phyloP scores from a whole-genome alignment of 2,888 invertebrate genomes.

The Orchestes rusci region DNA sequence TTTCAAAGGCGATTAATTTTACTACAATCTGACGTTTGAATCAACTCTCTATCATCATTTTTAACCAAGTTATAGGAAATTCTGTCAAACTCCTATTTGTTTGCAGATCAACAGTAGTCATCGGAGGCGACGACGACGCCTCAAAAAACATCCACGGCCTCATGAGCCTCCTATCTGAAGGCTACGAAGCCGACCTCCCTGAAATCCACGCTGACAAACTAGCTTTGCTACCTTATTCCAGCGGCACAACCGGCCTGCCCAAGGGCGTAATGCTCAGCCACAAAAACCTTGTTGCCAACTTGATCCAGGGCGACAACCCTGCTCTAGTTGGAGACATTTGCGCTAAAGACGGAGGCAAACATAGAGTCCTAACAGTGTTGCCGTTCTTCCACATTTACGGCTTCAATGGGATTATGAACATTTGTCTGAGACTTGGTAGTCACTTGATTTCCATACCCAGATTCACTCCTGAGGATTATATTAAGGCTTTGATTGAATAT shows the following conservation, averaged over 20 bases:
- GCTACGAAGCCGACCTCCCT: slow-evolving; percentile 41
- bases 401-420: slow-evolving; percentile 60
- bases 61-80: too few relatives aligned
- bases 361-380: slow-evolving; percentile 55
- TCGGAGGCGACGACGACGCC: slow-evolving; percentile 54
- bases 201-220: slow-evolving; percentile 48
- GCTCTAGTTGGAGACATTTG: slow-evolving; percentile 30
- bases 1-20: too few relatives aligned
- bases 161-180: slow-evolving; percentile 39
- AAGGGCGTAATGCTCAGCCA: slow-evolving; percentile 74
- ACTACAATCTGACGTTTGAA: too few relatives aligned
- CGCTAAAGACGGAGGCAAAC: slow-evolving; percentile 45
- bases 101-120: slow-evolving; percentile 53
- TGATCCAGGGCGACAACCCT: slow-evolving; percentile 39
- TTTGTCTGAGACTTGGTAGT: slow-evolving; percentile 52
- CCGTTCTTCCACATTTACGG: slow-evolving; percentile 79
- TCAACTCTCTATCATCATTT: too few relatives aligned
- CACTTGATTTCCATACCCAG: slow-evolving; percentile 59
- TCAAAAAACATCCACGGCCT: slow-evolving; percentile 42
- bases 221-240: slow-evolving; percentile 56
- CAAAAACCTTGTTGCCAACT: slow-evolving; percentile 52
- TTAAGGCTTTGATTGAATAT: slow-evolving; percentile 55
- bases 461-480: slow-evolving; percentile 67
- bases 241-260: slow-evolving; percentile 76
- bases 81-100: neutral